phyloP scores from a whole-genome alignment of 1,140 invertebrate genomes.

The Heliothis subflexa region DNA sequence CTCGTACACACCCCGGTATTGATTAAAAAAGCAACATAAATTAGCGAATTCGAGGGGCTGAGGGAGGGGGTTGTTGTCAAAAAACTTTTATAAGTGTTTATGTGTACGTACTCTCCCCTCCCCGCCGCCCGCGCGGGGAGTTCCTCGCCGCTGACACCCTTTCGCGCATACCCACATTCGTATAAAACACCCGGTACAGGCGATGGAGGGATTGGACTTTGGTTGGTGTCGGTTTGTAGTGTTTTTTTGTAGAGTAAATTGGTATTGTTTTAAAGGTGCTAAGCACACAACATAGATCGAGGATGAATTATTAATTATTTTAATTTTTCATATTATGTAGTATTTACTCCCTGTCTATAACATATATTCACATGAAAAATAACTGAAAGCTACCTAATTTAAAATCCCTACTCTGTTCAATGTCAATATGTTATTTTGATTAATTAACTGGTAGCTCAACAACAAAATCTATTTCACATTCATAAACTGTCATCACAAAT shows the following conservation, averaged over 20 bases:
- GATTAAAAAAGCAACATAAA: constrained; percentile 87
- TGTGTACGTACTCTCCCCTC: constrained; percentile 74
- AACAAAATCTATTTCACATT: neutral
- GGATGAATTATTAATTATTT: too few species aligned
- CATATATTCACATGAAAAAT: too few species aligned
- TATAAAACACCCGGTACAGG: constrained; percentile 77
- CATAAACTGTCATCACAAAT: neutral
- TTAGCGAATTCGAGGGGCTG: constrained; percentile 80
- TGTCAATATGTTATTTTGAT: neutral
- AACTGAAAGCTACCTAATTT: too few species aligned
- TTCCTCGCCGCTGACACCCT: constrained; percentile 75
- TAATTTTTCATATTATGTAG: too few species aligned
- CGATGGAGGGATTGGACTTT: constrained; percentile 32
- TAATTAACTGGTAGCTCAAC: neutral
- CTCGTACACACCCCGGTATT: constrained; percentile 71
- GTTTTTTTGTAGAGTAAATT: neutral
- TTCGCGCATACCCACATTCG: constrained; percentile 83
- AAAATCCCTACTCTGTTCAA: too few species aligned
- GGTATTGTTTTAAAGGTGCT: too few species aligned
- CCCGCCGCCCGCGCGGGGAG: constrained; percentile 40
- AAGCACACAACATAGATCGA: too few species aligned
- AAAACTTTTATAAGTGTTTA: constrained; percentile 86
- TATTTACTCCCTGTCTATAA: too few species aligned
- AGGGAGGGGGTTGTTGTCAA: constrained; percentile 77
- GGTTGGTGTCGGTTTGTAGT: neutral